phyloP scores from a whole-genome alignment of 2,113 vertebrate genomes.

The Orycteropus afer region DNA sequence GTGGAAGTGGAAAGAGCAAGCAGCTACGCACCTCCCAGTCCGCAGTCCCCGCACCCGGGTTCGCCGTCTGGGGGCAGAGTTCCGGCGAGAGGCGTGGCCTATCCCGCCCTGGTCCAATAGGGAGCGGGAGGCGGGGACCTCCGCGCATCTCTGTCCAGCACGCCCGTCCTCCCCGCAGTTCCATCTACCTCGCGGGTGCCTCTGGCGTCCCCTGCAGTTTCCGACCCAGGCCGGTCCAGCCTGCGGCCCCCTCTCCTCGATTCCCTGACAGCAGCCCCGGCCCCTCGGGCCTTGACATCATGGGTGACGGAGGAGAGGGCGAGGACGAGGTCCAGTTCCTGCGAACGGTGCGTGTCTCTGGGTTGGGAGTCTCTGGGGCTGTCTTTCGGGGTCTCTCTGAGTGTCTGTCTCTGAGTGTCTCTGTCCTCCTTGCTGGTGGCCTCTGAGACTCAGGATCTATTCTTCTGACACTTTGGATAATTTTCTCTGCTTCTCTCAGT shows the following conservation, averaged over 20 bases:
- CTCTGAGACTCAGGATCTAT: constrained; percentile 1
- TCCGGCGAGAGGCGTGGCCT: not conserved
- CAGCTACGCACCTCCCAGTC: accelerated
- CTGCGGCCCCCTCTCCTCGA: constrained; percentile 1
- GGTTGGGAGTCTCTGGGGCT: not conserved
- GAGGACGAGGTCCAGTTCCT: constrained; percentile 97
- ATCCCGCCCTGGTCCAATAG: constrained; percentile 48
- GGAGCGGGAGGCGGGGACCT: constrained; percentile 45
- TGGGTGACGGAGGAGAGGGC: constrained; percentile 95
- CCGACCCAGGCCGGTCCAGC: constrained; percentile 56
- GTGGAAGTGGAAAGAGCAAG: not conserved
- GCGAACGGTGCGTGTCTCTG: constrained; percentile 91
- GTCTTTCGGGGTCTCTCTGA: not conserved
- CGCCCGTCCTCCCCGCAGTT: constrained; percentile 53
- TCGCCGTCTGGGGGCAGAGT: constrained; percentile 18
- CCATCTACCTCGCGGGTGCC: constrained; percentile 67
- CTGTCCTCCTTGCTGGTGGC: not conserved
- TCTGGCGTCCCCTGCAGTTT: constrained; percentile 51
- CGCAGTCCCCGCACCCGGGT: accelerated
- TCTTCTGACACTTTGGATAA: constrained; percentile 11
- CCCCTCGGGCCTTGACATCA: constrained; percentile 79
- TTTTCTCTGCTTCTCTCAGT: not conserved
- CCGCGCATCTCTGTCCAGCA: constrained; percentile 32
- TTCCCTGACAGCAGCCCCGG: not conserved
- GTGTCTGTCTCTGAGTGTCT: not conserved